Conservation (phyloP, 2,888 invertebrate genomes). For the Campoplex nolae region DNA sequence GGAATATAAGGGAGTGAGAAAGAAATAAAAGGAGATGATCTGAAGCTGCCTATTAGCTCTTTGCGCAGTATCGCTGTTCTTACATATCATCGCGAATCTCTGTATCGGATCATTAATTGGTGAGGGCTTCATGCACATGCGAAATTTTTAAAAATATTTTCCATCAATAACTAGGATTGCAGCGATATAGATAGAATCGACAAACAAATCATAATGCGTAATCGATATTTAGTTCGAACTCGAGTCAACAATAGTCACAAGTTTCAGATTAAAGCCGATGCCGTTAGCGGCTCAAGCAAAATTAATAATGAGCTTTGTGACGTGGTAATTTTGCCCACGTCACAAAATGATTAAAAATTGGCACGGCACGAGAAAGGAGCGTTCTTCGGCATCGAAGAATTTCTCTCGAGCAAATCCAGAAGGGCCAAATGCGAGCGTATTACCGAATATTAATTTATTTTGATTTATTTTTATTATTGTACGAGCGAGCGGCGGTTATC, state of each 20-base stretch:
- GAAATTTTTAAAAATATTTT: background rate
- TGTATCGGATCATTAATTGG: constrained; percentile 3
- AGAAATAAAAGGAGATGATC: constrained; percentile 21
- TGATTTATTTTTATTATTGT: too few relatives aligned
- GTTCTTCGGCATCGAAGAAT: too few relatives aligned
- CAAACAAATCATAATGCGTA: too few relatives aligned
- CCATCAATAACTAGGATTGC: background rate
- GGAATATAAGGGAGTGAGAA: constrained; percentile 4
- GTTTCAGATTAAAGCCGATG: background rate
- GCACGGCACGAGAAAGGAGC: too few relatives aligned
- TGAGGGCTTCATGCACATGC: background rate
- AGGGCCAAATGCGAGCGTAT: too few relatives aligned
- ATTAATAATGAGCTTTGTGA: background rate
- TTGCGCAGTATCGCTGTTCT: constrained; percentile 28
- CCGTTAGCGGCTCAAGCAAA: background rate
- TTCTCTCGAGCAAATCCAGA: too few relatives aligned
- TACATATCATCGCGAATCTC: background rate
- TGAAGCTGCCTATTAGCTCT: background rate
- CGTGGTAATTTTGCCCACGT: too few relatives aligned
- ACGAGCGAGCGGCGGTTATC: too few relatives aligned
- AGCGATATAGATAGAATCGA: background rate
- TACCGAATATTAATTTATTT: too few relatives aligned
- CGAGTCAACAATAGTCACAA: background rate
- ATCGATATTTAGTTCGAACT: background rate
- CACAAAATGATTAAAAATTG: too few relatives aligned